Base-by-base conservation (phyloP, 2,113 vertebrate species). In the Hypanus sabinus region DNA sequence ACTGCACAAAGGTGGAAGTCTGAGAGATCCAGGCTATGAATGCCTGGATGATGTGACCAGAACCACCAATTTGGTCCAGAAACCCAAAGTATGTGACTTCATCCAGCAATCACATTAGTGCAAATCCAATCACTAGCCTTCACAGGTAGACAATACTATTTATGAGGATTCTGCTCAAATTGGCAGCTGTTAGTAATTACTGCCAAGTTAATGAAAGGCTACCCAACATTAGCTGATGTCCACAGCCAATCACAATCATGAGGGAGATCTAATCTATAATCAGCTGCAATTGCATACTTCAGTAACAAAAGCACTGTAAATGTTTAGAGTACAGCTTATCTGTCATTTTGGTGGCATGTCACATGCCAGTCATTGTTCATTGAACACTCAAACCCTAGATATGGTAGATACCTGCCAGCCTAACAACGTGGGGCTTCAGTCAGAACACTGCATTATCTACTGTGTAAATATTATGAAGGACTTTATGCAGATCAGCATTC, bases 151-250 rank as follows among this genome's bases (percentile, higher is more conserved):
- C 68, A 38, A 33, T 16, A 92, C 38, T 71, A 92, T 70, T 92
- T 30, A 65, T 68, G 68, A 24, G 68, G 20, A 71, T n/a, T 33
- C 18, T 92, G 68, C 73, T 36, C 24, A 73, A 73, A 38, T 93
- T 68, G 71, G 91, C 91, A 93, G 91, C 91, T 93, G 91, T 55
- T 70, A 73, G 91, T 73, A 93, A 73, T 93, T 93, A 70, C 91
- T 93, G 36, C 36, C 36, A 4, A 55, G 38, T 38, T 46, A 22
- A 73, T 73, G 36, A 93, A 93, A 30, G 36, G 36, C 46, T 68
- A 46, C 33, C 3, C 36, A 73, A 27, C 24, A 30, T 73, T 93
- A 73, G 73, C 27, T 93, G 65, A 70, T 55, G 65, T 73, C 68
- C 18, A 55, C 18, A 12, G 68, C 91, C 91, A 93, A 73, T 46